Conservation (phyloP, 2,888 invertebrate genomes). For the Tipula vernalis region DNA sequence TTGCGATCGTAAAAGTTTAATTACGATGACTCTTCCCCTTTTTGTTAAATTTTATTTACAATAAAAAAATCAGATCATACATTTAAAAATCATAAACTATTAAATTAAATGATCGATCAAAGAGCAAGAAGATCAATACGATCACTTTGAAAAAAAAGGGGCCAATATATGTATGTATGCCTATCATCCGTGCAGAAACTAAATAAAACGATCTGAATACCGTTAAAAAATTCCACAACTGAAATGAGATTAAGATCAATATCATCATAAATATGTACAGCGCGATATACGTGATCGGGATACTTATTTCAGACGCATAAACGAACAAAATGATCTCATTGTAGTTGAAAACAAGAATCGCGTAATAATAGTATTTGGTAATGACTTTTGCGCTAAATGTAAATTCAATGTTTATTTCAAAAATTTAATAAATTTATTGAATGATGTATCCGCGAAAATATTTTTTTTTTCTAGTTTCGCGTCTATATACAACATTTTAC, state of each 20-base stretch:
- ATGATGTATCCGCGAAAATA: background rate
- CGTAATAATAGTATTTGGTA: background rate
- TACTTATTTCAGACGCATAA: background rate
- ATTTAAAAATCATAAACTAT: too few species aligned
- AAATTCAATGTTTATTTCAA: background rate
- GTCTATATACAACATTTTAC: background rate
- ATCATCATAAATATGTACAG: background rate
- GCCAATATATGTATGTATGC: background rate
- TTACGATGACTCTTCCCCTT: background rate
- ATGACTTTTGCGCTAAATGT: background rate
- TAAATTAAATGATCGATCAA: too few species aligned
- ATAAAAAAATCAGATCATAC: too few species aligned
- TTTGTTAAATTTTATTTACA: too few species aligned
- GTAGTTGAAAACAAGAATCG: background rate
- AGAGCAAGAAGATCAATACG: too few species aligned
- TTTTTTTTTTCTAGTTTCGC: background rate
- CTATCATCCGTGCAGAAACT: background rate
- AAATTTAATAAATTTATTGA: background rate
- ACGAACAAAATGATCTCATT: background rate
- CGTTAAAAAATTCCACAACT: background rate
- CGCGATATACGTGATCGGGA: background rate
- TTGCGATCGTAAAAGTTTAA: too few species aligned
- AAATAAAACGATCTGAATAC: background rate
- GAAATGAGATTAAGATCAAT: background rate
- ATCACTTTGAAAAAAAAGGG: background rate